Conservation (phyloP, 1,140 invertebrate genomes). For the Tigriopus japonicus region DNA sequence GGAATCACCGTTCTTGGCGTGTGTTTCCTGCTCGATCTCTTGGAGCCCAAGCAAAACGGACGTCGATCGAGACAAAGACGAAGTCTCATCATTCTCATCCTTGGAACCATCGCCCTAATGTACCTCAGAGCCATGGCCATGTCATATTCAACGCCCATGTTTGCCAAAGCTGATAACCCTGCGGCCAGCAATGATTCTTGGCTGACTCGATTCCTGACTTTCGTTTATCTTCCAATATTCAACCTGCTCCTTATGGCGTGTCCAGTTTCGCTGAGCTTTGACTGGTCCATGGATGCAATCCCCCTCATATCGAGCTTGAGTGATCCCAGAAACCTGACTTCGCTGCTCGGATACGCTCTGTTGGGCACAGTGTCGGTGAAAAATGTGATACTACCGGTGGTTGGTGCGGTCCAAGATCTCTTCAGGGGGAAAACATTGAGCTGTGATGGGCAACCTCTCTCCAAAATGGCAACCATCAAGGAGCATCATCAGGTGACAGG, state of each 20-base stretch:
- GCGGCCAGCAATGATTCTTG: conserved; percentile 25
- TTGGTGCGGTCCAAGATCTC: conserved; percentile 4
- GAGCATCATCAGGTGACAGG: conserved; percentile 21
- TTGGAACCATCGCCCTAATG: conserved; percentile 19
- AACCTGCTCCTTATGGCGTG: conserved; percentile 62
- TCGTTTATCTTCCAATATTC: conserved; percentile 65
- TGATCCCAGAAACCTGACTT: conserved; percentile 52
- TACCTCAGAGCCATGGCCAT: conserved; percentile 23
- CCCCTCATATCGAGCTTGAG: conserved; percentile 48
- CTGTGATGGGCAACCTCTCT: no score
- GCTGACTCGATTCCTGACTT: conserved; percentile 42
- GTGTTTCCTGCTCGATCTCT: conserved; percentile 49
- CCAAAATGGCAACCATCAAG: conserved; percentile 1
- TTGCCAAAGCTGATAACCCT: conserved; percentile 27
- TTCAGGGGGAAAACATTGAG: conserved; percentile 3
- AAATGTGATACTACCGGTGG: conserved; percentile 13
- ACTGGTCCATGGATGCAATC: conserved; percentile 89
- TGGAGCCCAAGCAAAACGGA: conserved; percentile 19
- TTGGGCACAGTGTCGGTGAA: conserved; percentile 5
- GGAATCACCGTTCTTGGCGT: conserved; percentile 65
- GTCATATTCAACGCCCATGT: conserved; percentile 22
- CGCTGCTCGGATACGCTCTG: conserved; percentile 43
- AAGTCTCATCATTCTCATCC: background rate
- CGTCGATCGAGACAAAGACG: background rate
- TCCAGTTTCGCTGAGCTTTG: conserved; percentile 65